phyloP scores from a whole-genome alignment of 2,888 invertebrate genomes.

The Noctua janthina region DNA sequence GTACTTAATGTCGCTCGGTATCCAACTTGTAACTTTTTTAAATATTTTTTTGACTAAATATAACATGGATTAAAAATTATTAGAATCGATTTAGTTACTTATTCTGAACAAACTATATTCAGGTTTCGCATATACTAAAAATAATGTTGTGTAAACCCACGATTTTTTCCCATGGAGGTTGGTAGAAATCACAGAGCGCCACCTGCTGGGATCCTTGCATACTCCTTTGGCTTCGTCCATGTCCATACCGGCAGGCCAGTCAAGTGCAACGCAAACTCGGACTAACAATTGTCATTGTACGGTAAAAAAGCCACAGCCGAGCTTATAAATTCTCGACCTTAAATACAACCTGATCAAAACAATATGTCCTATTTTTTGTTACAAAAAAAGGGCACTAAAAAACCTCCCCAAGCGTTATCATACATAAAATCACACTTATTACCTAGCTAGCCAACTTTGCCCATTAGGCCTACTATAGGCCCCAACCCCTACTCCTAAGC shows the following conservation, averaged over 20 bases:
- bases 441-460: constrained; percentile 59
- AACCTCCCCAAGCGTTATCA: constrained; percentile 21
- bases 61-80: too few species aligned
- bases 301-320: not conserved
- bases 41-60: too few species aligned
- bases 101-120: too few species aligned
- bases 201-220: not conserved
- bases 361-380: not conserved
- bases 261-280: not conserved
- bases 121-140: too few species aligned
- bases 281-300: not conserved
- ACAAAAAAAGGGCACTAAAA: constrained; percentile 13
- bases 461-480: constrained; percentile 61
- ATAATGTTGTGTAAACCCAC: too few species aligned
- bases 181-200: not conserved
- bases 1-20: too few species aligned
- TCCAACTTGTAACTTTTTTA: too few species aligned
- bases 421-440: constrained; percentile 47
- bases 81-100: too few species aligned
- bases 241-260: not conserved
- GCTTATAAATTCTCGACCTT: not conserved
- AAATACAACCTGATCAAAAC: not conserved
- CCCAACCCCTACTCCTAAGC: constrained; percentile 32
- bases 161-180: not conserved
- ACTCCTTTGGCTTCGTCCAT: not conserved